Evolutionary conservation across 1,140 invertebrate genomes (phyloP).

Genomic region (Calephelis nemesis): DNA sequence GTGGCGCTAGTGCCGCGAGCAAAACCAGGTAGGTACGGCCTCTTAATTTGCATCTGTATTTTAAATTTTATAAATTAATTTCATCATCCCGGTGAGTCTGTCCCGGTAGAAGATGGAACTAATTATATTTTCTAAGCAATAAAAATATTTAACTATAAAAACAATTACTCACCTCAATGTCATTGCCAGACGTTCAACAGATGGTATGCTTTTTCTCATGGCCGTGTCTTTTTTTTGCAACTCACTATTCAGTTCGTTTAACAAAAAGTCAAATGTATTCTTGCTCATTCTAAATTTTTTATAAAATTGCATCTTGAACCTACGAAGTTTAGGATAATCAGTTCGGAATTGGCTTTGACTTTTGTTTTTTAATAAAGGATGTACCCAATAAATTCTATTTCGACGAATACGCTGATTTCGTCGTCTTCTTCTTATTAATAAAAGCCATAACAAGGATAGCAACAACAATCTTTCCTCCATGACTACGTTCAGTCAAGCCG

Average conservation of each 20-base stretch:
- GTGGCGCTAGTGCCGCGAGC: not conserved
- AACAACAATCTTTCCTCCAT: constrained; percentile 21
- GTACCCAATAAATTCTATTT: constrained; percentile 11
- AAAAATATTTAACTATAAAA: constrained; percentile 3
- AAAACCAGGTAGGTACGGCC: constrained; percentile 2
- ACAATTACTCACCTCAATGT: constrained; percentile 12
- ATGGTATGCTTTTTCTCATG: constrained; percentile 10
- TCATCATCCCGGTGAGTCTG: too few relatives aligned
- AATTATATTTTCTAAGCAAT: not conserved
- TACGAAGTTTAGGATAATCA: constrained; percentile 1
- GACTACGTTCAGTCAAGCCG: constrained; percentile 17
- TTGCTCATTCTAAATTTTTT: constrained; percentile 10
- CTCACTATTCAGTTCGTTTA: constrained; percentile 3
- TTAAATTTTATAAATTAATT: not conserved
- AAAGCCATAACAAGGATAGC: constrained; percentile 20
- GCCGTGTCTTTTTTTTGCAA: constrained; percentile 2
- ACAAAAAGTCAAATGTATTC: constrained; percentile 10
- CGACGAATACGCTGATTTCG: constrained; percentile 1
- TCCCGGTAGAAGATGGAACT: constrained; percentile 3
- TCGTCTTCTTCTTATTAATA: constrained; percentile 9
- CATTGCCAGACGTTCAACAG: not conserved
- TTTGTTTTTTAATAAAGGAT: constrained; percentile 12
- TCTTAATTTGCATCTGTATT: constrained; percentile 6
- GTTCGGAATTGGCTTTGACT: constrained; percentile 8
- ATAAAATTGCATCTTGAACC: constrained; percentile 4